These are phyloP conservation scores for Cyprinodon diabolis DNA, from an alignment of 2,797 vertebrate genomes.

Conservation along the genomic window DNA sequence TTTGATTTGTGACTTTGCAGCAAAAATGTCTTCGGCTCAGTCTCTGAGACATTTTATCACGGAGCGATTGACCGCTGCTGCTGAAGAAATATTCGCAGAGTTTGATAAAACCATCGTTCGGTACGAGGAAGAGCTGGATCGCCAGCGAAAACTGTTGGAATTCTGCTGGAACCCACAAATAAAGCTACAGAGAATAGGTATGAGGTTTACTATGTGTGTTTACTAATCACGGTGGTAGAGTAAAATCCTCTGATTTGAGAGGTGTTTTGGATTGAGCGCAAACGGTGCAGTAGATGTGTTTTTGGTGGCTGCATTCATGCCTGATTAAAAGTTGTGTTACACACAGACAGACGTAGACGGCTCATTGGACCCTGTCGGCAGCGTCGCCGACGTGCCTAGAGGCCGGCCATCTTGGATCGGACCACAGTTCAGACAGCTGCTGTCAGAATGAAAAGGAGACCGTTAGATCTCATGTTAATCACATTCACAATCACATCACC, in stretches of 20 bases:
- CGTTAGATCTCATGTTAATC: too few relatives aligned
- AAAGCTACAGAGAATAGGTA: neutral
- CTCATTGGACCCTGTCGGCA: too few relatives aligned
- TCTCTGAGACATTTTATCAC: neutral
- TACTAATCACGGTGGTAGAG: neutral
- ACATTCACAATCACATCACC: too few relatives aligned
- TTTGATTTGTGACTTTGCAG: neutral
- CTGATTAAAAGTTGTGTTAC: neutral
- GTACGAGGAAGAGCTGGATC: neutral
- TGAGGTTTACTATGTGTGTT: neutral
- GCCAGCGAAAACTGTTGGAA: constrained; percentile 1
- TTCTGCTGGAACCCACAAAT: neutral
- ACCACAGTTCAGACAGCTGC: too few relatives aligned
- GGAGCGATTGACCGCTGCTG: neutral
- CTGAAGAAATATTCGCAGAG: neutral
- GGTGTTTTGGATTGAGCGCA: neutral
- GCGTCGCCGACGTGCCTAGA: too few relatives aligned
- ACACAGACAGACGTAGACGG: too few relatives aligned
- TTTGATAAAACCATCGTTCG: constrained; percentile 1
- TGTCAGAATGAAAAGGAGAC: too few relatives aligned
- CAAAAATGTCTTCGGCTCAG: neutral
- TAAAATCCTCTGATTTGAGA: neutral
- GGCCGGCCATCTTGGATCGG: too few relatives aligned
- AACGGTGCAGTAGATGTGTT: neutral
- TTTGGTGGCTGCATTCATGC: neutral